Evolutionary conservation across 2,888 invertebrate species (phyloP).

Genomic region (Nymphalis c-album): DNA sequence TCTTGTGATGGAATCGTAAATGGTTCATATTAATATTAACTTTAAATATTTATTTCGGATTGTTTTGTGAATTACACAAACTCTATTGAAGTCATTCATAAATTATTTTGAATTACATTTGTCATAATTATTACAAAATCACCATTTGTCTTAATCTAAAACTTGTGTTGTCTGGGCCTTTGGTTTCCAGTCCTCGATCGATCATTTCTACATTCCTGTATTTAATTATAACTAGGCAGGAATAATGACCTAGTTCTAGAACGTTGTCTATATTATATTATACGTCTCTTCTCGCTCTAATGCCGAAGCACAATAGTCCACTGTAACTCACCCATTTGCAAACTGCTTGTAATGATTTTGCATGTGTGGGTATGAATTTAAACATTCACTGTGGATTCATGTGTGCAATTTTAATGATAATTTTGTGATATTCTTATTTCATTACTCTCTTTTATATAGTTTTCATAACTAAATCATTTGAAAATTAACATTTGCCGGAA

Average conservation of each 20-base stretch:
- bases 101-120: conserved; percentile 20
- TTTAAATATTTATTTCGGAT: conserved; percentile 3
- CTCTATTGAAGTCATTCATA: conserved; percentile 13
- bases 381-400: conserved; percentile 41
- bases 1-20: conserved; percentile 22
- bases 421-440: conserved; percentile 16
- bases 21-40: conserved; percentile 6
- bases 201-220: conserved; percentile 31
- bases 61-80: conserved; percentile 7
- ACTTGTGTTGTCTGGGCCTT: conserved; percentile 14
- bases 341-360: conserved; percentile 9
- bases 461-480: conserved; percentile 15
- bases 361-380: conserved; percentile 37
- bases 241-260: conserved; percentile 73
- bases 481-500: conserved; percentile 1
- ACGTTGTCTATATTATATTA: conserved; percentile 67
- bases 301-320: conserved; percentile 69
- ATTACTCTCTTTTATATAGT: conserved; percentile 5
- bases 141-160: conserved; percentile 22
- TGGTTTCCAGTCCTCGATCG: conserved; percentile 26
- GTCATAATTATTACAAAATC: conserved; percentile 23
- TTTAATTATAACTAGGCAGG: conserved; percentile 65
- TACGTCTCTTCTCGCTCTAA: conserved; percentile 74
- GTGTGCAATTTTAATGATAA: conserved; percentile 31
- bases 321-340: conserved; percentile 56